phyloP scores from a whole-genome alignment of 2,888 invertebrate genomes.

The Nemurella pictetii region DNA sequence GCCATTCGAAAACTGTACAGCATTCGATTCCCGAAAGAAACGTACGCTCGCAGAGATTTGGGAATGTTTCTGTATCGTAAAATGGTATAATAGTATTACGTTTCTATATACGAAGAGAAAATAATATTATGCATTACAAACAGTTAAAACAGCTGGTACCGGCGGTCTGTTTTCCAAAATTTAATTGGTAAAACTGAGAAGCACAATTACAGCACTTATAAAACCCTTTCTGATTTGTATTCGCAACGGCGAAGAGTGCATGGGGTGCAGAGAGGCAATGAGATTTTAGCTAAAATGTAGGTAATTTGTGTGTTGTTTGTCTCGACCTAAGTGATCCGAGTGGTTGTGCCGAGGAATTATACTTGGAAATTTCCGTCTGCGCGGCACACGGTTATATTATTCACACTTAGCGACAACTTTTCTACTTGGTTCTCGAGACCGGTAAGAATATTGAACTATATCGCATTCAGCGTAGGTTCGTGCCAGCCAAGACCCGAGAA shows the following conservation, averaged over 20 bases:
- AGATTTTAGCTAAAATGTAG: too few species aligned
- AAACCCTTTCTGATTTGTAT: neutral
- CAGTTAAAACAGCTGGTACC: neutral
- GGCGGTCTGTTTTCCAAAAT: neutral
- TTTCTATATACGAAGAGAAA: neutral
- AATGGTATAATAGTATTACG: neutral
- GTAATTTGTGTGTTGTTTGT: neutral
- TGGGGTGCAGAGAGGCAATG: neutral
- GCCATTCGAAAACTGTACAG: neutral
- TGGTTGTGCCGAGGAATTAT: neutral
- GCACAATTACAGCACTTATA: neutral
- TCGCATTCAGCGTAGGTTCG: neutral
- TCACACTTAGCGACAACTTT: neutral
- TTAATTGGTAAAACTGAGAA: neutral
- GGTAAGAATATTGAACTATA: neutral
- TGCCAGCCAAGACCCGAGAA: neutral
- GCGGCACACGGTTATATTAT: neutral
- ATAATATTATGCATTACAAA: neutral
- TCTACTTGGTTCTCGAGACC: neutral
- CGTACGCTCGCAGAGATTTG: neutral
- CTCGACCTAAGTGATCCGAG: neutral
- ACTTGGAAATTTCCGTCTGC: neutral
- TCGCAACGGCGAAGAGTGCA: neutral
- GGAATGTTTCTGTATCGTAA: neutral
- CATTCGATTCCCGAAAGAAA: neutral